phyloP scores from a whole-genome alignment of 2,888 invertebrate species.

The Oligia strigilis region DNA sequence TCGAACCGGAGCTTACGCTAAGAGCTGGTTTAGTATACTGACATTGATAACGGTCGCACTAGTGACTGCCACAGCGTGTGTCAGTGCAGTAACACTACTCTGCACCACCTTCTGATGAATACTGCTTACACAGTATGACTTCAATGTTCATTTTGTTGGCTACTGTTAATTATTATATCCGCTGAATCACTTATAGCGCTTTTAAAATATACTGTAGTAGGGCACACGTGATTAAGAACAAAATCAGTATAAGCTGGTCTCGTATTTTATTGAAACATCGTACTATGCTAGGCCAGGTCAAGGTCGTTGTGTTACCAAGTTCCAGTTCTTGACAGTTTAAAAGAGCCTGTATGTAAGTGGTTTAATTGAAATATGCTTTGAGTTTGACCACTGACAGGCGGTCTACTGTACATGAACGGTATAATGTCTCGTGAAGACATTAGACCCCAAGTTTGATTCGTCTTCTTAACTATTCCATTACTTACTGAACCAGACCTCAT shows the following conservation, averaged over 20 bases:
- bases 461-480: not conserved
- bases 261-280: not conserved
- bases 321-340: too few relatives aligned
- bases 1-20: slow-evolving; percentile 16
- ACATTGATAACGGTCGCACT: slow-evolving; percentile 34
- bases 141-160: not conserved
- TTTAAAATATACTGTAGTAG: not conserved
- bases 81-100: slow-evolving; percentile 8
- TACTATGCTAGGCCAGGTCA: not conserved
- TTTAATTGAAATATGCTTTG: too few relatives aligned
- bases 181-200: not conserved
- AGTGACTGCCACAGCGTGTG: not conserved
- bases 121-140: not conserved
- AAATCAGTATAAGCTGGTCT: not conserved
- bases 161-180: not conserved
- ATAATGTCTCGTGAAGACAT: not conserved
- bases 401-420: not conserved
- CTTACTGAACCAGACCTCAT: not conserved
- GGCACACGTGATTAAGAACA: not conserved
- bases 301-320: not conserved
- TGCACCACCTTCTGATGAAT: not conserved
- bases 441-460: not conserved
- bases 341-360: too few relatives aligned
- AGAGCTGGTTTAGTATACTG: slow-evolving; percentile 7
- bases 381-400: not conserved